These are phyloP conservation scores for Liopterus haemorrhoidalis DNA, from an alignment of 2,888 invertebrate genomes.

Conservation along the genomic window DNA sequence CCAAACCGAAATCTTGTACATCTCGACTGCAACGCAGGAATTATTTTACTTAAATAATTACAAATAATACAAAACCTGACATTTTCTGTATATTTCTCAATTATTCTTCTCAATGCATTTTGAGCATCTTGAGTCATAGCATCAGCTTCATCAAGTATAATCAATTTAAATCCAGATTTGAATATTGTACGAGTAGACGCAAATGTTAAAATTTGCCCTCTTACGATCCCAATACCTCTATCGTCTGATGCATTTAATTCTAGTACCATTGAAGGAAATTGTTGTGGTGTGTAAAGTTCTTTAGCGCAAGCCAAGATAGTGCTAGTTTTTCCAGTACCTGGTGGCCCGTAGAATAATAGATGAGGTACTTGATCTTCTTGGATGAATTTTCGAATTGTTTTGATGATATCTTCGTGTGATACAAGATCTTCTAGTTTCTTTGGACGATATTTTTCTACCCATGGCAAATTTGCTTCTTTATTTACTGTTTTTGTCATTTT, in stretches of 20 bases:
- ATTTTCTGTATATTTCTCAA: constrained; percentile 98
- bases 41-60: constrained; percentile 97
- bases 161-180: constrained; percentile 87
- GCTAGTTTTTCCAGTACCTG: constrained; percentile 97
- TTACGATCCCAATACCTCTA: constrained; percentile 90
- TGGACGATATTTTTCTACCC: constrained; percentile 99
- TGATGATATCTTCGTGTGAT: constrained; percentile 94
- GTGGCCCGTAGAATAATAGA: constrained; percentile 94
- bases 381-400: constrained; percentile 85
- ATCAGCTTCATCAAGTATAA: constrained; percentile 98
- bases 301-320: constrained; percentile 94
- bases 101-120: constrained; percentile 92
- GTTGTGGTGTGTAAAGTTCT: constrained; percentile 81
- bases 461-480: too few relatives aligned
- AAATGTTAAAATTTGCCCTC: constrained; percentile 91
- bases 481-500: too few relatives aligned
- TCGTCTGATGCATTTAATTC: constrained; percentile 98
- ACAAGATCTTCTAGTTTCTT: constrained; percentile 85
- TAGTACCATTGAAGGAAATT: constrained; percentile 90
- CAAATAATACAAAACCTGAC: constrained; percentile 98
- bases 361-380: constrained; percentile 90
- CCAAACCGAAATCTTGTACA: constrained; percentile 96
- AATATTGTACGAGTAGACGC: constrained; percentile 95
- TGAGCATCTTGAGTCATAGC: constrained; percentile 99
- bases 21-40: constrained; percentile 95